phyloP scores from a whole-genome alignment of 1,140 invertebrate species.

The Ceratina calcarata region DNA sequence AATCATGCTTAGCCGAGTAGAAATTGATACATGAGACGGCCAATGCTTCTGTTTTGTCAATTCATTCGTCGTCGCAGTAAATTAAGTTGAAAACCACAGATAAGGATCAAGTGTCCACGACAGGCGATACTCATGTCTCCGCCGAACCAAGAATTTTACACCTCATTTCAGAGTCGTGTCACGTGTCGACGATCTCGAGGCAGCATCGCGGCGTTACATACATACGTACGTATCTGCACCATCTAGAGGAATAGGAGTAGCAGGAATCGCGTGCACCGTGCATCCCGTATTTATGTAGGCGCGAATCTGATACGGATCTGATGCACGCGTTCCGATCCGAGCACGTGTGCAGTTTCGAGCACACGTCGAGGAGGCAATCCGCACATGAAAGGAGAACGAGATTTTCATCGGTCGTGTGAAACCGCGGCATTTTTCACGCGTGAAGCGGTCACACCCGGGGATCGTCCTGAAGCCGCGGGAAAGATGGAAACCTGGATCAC shows the following conservation, averaged over 20 bases:
- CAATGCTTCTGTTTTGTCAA: too few species aligned
- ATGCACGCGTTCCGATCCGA: background rate
- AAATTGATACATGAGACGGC: too few species aligned
- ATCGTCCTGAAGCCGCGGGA: background rate
- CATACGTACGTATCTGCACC: too few species aligned
- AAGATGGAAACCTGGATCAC: too few species aligned
- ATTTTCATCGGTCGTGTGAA: background rate
- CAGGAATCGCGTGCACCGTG: background rate
- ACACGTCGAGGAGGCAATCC: background rate
- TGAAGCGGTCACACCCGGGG: background rate
- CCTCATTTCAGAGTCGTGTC: background rate
- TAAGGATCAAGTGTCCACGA: background rate
- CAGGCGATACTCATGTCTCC: too few species aligned
- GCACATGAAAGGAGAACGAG: constrained; percentile 1
- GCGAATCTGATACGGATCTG: constrained; percentile 20
- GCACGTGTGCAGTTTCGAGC: background rate
- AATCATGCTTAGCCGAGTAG: too few species aligned
- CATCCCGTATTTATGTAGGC: constrained; percentile 14
- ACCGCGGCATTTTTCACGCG: background rate
- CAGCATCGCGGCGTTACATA: background rate
- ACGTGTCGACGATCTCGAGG: constrained; percentile 4
- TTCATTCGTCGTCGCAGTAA: too few species aligned
- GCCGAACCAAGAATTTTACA: background rate
- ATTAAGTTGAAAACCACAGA: too few species aligned
- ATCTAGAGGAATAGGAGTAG: background rate